These are phyloP conservation scores for Danio jaintianensis DNA, from an alignment of 2,797 vertebrate species.

Conservation along the genomic window DNA sequence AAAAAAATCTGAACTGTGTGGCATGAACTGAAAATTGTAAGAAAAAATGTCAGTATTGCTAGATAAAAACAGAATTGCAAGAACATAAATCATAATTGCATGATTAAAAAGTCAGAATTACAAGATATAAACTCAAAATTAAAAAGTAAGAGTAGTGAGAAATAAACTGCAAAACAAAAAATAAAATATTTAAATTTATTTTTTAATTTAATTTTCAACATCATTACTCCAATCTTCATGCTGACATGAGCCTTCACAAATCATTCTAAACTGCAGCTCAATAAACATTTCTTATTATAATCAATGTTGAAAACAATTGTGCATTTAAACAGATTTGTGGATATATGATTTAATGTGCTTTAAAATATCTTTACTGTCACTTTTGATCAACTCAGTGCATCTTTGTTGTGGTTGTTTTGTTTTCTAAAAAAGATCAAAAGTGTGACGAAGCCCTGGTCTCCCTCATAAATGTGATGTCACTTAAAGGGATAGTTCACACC, in stretches of 20 bases:
- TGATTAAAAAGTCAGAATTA: too few relatives aligned
- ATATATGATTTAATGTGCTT: neutral
- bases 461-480: neutral
- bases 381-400: neutral
- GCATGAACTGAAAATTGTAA: too few relatives aligned
- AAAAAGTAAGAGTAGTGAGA: too few relatives aligned
- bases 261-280: neutral
- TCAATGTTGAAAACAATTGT: neutral
- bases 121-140: too few relatives aligned
- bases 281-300: neutral
- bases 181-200: too few relatives aligned
- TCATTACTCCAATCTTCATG: neutral
- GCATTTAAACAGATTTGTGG: neutral
- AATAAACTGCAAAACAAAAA: too few relatives aligned
- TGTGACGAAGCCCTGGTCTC: neutral
- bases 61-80: too few relatives aligned
- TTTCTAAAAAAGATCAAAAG: neutral
- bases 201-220: neutral
- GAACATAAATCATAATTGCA: too few relatives aligned
- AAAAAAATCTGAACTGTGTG: too few relatives aligned
- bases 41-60: too few relatives aligned
- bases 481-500: neutral
- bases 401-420: neutral
- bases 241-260: neutral
- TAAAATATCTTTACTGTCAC: neutral